Percentiles rank a stretch among this genome's conserved stretches.
phyloP scores from a whole-genome alignment of 2,888 invertebrate species.

The Drosophila fulvimacula region DNA sequence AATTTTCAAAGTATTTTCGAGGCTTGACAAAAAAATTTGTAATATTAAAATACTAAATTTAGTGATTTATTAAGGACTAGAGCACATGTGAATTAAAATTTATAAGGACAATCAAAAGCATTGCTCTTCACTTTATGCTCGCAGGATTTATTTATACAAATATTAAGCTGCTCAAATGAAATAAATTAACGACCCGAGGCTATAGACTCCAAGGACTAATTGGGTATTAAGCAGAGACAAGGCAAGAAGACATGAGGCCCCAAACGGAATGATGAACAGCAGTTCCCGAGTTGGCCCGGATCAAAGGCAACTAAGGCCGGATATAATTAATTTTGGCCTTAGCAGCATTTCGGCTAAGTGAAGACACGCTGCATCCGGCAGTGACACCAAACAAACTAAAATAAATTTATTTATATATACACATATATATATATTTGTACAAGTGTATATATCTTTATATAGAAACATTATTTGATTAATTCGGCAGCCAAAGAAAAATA shows the following conservation, averaged over 20 bases:
- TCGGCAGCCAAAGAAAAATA: conserved; percentile 34
- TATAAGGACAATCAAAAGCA: conserved; percentile 1
- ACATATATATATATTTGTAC: neutral
- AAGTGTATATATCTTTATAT: conserved; percentile 7
- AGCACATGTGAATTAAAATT: neutral
- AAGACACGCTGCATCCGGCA: conserved; percentile 65
- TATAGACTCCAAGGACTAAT: conserved; percentile 57
- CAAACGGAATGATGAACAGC: neutral
- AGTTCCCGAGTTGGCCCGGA: conserved; percentile 29
- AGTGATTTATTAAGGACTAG: neutral
- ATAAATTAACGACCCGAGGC: conserved; percentile 35
- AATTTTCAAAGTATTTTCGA: no score
- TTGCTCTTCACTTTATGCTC: neutral
- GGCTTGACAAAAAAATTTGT: no score
- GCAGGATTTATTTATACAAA: neutral
- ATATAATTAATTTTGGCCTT: conserved; percentile 71
- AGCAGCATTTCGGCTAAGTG: conserved; percentile 30
- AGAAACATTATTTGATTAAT: conserved; percentile 73
- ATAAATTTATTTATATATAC: neutral
- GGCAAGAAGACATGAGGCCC: conserved; percentile 1
- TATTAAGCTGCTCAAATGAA: conserved; percentile 11
- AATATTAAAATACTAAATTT: no score
- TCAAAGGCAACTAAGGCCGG: conserved; percentile 66
- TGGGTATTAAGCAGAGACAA: conserved; percentile 68
- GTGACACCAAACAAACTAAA: conserved; percentile 30